These are phyloP conservation scores for Scrobipalpa costella DNA, from an alignment of 2,888 invertebrate genomes.

Conservation along the genomic window DNA sequence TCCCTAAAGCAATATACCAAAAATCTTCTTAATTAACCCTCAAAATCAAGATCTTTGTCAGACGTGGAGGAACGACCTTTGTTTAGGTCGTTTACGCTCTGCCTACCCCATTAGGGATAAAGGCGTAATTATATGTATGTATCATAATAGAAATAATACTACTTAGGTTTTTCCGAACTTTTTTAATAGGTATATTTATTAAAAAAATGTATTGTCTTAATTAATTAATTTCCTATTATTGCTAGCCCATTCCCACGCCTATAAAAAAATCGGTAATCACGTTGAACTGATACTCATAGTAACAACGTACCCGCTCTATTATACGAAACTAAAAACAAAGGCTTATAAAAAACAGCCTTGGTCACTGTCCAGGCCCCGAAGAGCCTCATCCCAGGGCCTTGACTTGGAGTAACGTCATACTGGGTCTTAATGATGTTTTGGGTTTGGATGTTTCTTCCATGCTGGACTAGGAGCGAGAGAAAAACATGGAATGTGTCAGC, in stretches of 20 bases:
- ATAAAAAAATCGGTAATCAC: background rate
- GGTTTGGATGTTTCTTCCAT: background rate
- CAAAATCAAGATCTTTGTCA: too few species aligned
- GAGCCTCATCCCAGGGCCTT: slow-evolving; percentile 11
- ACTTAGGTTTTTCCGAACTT: too few species aligned
- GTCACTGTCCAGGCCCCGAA: background rate
- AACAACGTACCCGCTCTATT: background rate
- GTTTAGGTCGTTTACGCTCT: too few species aligned
- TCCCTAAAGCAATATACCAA: too few species aligned
- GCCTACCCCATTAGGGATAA: too few species aligned
- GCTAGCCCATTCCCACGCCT: background rate
- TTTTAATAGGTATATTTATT: too few species aligned
- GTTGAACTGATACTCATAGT: background rate
- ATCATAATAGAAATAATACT: too few species aligned
- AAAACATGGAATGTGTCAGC: too few species aligned
- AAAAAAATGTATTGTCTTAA: background rate
- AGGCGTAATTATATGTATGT: too few species aligned
- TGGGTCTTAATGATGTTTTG: background rate
- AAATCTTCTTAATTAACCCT: too few species aligned
- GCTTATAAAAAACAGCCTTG: slow-evolving; percentile 23
- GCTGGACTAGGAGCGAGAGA: too few species aligned
- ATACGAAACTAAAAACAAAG: slow-evolving; percentile 7
- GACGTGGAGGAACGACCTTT: too few species aligned
- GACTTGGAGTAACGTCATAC: slow-evolving; percentile 3
- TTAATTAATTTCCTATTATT: background rate